Base-by-base conservation (phyloP, 1,140 invertebrate genomes). In the Globodera rostochiensis region DNA sequence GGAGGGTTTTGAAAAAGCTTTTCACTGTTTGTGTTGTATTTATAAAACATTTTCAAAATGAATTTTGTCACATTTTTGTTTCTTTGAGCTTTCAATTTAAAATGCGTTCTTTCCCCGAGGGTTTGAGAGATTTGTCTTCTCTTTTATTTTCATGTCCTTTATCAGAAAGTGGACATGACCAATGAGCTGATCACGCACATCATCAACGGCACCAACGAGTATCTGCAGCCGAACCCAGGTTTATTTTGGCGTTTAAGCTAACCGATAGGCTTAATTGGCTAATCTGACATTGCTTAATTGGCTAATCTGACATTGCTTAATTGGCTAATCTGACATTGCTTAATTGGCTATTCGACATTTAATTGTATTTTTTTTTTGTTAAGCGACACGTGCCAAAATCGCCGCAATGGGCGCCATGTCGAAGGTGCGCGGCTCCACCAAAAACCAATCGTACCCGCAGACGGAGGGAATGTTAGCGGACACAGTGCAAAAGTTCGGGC, bases 401-500 rank as follows among this genome's bases (percentile, higher is more conserved):
- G 95, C 95, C 1, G 95, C 95, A 9, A 82, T 90, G 82, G 86
- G 86, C 60, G 86, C 88, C 11, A 91, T 92, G 67, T 92, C 92
- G 9, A 93, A 93, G 87, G 89, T 93, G n/a, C 89, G 92, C 50
- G 92, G 92, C 25, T 92, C 92, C 82, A 90, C 91, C 9, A 93
- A 92, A 86, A 91, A 90, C 50, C 89, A 91, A 45, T 95, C 96
- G 45, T 99, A 99, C 91, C 96, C 97, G 50, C 97, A 99, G 89
- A 96, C 97, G 0, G 97, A 99, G 91, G 97, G 97, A 71, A 94
- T 96, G 71, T 92, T 99, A 8, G 96, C 96, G 9, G 98, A 99
- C 89, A 95, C 95, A 85, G 98, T 99, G 96, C 91, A 95, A 73
- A 94, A 93, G 85, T 98, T 96, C 91, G 97, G 97, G 71, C 95